Base-by-base conservation (phyloP, 2,888 invertebrate genomes). In the Colletes collaris region DNA sequence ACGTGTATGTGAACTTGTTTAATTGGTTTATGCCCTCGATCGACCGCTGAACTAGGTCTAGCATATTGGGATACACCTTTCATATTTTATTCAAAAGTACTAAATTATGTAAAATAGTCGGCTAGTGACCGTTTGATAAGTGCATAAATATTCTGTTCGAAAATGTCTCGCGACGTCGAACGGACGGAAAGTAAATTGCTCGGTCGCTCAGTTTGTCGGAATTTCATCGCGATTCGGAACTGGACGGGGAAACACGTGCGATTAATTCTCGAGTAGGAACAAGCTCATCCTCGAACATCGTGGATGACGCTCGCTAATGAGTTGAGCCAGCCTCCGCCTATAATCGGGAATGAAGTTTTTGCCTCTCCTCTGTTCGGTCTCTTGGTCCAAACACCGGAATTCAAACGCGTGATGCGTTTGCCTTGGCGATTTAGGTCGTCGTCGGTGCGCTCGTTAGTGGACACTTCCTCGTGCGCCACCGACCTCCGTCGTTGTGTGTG, bases 391-490 rank as follows among this genome's bases (percentile, higher is more conserved):
- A 55, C 65, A 60, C 66, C 71, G 74, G 85, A 85, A 84, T 82
- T 73, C 69, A 82, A 84, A 79, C 72, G 79, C 75, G 76, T 27
- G 78, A 78, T 72, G 72, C 78, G 79, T 81, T 82, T 73, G 69
- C 64, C 56, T 73, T 60, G 65, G 16, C 73, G 79, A 80, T 81
- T 82, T 81, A 84, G 79, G 76, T 83, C 83, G 86, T 69, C 83
- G 80, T 58, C 77, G 76, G 72, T 73, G 64, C 60, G 60, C 75
- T 85, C 73, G 76, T 85, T 85, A 86, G 77, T 72, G 76, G 62
- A 71, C 80, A 86, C 63, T 85, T 85, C 80, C 80, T 83, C 76
- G 74, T 75, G n/a, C 50, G 65, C 44, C 56, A 64, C 78, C 4
- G 70, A 76, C 60, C 71, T 60, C 52, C 60, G 65, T 40, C 27